These are phyloP conservation scores for Trididemnum clinides DNA, from an alignment of 23 tunicate species.

Conservation along the genomic window DNA sequence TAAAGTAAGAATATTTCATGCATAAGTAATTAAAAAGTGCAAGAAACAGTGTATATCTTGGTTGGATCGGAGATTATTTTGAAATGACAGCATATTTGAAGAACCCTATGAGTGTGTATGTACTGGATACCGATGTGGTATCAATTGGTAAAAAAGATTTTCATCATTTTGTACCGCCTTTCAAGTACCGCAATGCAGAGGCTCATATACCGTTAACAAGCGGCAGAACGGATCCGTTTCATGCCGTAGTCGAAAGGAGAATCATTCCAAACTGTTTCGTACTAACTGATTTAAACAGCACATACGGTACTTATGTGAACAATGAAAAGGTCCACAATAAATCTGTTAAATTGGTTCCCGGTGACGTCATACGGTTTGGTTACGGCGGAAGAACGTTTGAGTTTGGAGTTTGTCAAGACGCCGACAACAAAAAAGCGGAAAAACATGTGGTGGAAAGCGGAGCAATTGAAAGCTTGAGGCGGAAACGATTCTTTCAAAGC, in stretches of 20 bases:
- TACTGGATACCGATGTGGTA: constrained; percentile 49
- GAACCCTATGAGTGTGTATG: constrained; percentile 40
- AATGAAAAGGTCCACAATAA: constrained; percentile 65
- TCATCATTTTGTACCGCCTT: background rate
- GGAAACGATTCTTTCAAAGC: no score
- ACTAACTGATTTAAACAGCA: constrained; percentile 59
- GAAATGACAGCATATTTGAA: constrained; percentile 45
- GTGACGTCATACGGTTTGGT: constrained; percentile 78
- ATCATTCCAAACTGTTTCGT: constrained; percentile 58
- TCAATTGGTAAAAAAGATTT: constrained; percentile 31
- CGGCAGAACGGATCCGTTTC: constrained; percentile 49
- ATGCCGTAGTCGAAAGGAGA: constrained; percentile 63
- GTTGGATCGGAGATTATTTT: no score
- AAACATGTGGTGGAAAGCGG: no score
- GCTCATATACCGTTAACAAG: constrained; percentile 43
- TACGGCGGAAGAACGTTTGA: constrained; percentile 66
- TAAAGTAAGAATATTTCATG: no score
- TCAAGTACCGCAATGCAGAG: constrained; percentile 11
- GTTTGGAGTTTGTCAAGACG: constrained; percentile 16
- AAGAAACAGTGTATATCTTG: no score
- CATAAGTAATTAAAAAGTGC: no score
- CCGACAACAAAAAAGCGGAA: no score
- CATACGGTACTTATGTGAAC: constrained; percentile 76
- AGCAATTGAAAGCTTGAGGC: no score
- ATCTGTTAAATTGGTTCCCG: constrained; percentile 49